Base-by-base conservation (phyloP, 2,888 invertebrate species). In the Cryptus armator region DNA sequence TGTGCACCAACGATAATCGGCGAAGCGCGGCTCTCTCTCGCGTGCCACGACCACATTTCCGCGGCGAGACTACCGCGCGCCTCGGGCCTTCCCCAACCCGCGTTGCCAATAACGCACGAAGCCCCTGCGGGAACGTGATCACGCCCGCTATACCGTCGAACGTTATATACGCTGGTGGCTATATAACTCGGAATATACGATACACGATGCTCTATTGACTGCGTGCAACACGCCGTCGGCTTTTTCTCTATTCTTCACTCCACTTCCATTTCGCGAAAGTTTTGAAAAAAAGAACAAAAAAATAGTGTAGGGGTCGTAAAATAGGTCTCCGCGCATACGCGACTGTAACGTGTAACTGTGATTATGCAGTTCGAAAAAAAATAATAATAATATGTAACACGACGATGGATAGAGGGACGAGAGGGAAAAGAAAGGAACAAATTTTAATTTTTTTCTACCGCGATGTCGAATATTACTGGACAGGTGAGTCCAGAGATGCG, bases 31-130 rank as follows among this genome's bases (percentile, higher is more conserved):
- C 12, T 62, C 62, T n/a, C 32, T 32, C 79, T 85, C 85, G 85
- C 85, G 85, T 85, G 85, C 85, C 82, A 76, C 85, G 79, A 85
- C 82, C 85, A 85, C 85, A 85, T 85, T 82, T 85, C 85, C 87
- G 85, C 72, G 81, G 83, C 77, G 85, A 87, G 85, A 80, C 76
- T 85, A 66, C 71, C 78, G 74, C 81, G 48, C 81, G 51, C 51
- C 51, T 37, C 37, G 37, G 66, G 66, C 84, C 77, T 76, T 67
- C 53, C 84, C 62, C 62, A 32, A 51, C 70, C 80, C 82, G 37
- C 37, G 66, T 72, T 82, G 82, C 85, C 85, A 85, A 85, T 85
- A 85, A 85, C 85, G 85, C 82, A 85, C 85, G 85, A 80, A 85
- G 76, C 82, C 85, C 82, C 76, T 79, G 56, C 79, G 78, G 85